Base-by-base conservation (phyloP, 2,797 vertebrate species). In the Oreochromis mossambicus region DNA sequence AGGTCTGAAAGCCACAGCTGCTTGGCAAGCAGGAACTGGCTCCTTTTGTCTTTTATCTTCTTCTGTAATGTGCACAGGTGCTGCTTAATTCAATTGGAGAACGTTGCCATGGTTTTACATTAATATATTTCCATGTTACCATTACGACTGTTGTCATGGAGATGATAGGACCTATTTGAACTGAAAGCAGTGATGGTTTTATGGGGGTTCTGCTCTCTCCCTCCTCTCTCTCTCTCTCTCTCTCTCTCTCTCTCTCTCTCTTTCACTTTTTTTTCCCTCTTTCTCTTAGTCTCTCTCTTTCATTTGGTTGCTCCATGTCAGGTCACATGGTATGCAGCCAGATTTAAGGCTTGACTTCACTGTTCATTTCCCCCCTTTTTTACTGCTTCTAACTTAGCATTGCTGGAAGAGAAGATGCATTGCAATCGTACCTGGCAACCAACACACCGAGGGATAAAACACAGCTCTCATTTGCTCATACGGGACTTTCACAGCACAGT, bases 71-170 rank as follows among this genome's bases (percentile, higher is more conserved):
- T 96, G 96, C 96, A 97, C 97, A 97, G 97, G 96, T 97, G 97
- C 97, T 97, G 96, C 96, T 97, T 96, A 96, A 97, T 97, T 97
- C 97, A 97, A 96, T 96, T 97, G 96, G 95, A 96, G 96, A 96
- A 97, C 96, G 97, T 97, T 97, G 96, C 96, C 95, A 96, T 97
- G 97, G 97, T 97, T 97, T 97, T 98, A 97, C 96, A 95, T 97
- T 97, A 97, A 98, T 98, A 97, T 97, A 98, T 97, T 98, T 97
- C 98, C 98, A 97, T 96, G 98, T 99, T 98, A 97, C 98, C 97
- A 98, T 97, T 98, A 98, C 97, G 97, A 98, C 97, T 98, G 98
- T 99, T 98, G 97, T 97, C 97, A 98, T 98, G 98, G 98, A 97
- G 97, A 99, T 97, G 96, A 97, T 97, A 94, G 96, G 96, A 96